Evolutionary conservation across 2,888 invertebrate species (phyloP).

Genomic region (Tryphoninae sp.): DNA sequence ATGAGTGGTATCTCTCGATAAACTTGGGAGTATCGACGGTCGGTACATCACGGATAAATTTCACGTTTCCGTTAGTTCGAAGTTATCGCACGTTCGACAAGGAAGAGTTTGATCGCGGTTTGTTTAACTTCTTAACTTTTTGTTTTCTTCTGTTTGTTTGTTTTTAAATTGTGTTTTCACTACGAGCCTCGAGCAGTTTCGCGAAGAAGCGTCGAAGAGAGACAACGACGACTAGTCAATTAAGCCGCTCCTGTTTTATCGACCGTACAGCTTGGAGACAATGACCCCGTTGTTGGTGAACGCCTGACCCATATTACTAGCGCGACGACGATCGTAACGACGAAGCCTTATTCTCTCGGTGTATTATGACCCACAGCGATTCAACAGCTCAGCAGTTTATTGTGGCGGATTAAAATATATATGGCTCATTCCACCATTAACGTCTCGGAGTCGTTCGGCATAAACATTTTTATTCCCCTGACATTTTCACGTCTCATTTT

Average conservation of each 20-base stretch:
- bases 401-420: not conserved
- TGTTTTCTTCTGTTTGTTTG: too few species aligned
- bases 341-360: conserved; percentile 57
- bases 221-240: conserved; percentile 5
- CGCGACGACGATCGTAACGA: conserved; percentile 30
- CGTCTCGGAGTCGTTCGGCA: too few species aligned
- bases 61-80: too few species aligned
- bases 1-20: too few species aligned
- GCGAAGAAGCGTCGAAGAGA: not conserved
- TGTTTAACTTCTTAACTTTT: too few species aligned
- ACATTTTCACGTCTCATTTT: not conserved
- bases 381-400: conserved; percentile 1
- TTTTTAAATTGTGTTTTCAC: not conserved
- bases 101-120: too few species aligned
- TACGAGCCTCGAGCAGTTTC: not conserved
- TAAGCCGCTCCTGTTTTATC: conserved; percentile 60
- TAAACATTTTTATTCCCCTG: not conserved
- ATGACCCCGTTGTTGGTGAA: conserved; percentile 73
- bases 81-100: too few species aligned
- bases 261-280: conserved; percentile 68
- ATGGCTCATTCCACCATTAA: not conserved
- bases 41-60: too few species aligned
- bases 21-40: too few species aligned
- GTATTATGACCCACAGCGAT: conserved; percentile 26
- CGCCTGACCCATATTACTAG: conserved; percentile 74